Conservation (phyloP, 2,113 vertebrate genomes). For the Xyrauchen texanus region DNA sequence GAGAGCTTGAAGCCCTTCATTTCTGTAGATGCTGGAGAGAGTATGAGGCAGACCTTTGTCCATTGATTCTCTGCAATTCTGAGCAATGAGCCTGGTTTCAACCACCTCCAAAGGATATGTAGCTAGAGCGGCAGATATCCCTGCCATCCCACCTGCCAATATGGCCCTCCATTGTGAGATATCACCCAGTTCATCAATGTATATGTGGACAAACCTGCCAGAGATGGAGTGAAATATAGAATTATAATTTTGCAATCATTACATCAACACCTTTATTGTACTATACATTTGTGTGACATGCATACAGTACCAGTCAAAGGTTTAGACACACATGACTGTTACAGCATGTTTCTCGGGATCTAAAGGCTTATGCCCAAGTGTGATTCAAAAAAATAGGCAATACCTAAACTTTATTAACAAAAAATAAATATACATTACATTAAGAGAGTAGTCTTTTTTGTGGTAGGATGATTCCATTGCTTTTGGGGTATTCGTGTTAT, state of each 20-base stretch:
- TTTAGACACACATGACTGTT: background rate
- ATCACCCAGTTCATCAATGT: constrained; percentile 85
- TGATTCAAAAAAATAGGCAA: too few relatives aligned
- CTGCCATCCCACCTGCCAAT: constrained; percentile 86
- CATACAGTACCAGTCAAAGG: background rate
- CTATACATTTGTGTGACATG: background rate
- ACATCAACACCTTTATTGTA: background rate
- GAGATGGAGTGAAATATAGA: constrained; percentile 13
- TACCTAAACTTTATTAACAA: too few relatives aligned
- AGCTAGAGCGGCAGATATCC: constrained; percentile 82
- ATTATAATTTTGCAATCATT: background rate
- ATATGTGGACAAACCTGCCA: constrained; percentile 83
- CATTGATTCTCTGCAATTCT: constrained; percentile 83
- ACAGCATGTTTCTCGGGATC: background rate
- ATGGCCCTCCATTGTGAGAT: constrained; percentile 89
- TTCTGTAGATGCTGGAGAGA: constrained; percentile 80
- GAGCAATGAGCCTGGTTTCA: constrained; percentile 88
- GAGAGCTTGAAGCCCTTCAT: constrained; percentile 84
- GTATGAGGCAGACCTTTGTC: constrained; percentile 82
- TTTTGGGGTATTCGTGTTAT: too few relatives aligned
- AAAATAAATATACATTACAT: too few relatives aligned
- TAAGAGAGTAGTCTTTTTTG: too few relatives aligned
- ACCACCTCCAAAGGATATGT: constrained; percentile 90
- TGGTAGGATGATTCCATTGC: too few relatives aligned
- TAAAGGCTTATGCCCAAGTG: background rate